phyloP scores from a whole-genome alignment of 2,113 vertebrate species.

The Phaethon lepturus region DNA sequence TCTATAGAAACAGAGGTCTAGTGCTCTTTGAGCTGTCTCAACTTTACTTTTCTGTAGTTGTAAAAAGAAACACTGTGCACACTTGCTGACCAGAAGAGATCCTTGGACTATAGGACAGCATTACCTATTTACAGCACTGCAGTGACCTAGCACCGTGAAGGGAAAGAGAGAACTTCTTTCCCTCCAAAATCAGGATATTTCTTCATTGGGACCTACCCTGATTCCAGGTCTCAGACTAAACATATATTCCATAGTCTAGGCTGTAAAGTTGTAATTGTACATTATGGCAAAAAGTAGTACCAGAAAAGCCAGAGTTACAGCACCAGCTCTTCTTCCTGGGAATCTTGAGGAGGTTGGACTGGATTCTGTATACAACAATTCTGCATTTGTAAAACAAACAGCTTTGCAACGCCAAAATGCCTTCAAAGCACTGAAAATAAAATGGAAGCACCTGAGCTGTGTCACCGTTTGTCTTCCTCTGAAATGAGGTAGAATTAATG shows the following conservation, averaged over 20 bases:
- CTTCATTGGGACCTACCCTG: neutral
- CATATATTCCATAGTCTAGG: neutral
- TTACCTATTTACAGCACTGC: neutral
- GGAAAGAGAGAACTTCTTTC: neutral
- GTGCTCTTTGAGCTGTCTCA: neutral
- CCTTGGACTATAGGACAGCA: neutral
- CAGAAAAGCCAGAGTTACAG: neutral
- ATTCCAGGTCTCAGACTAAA: neutral
- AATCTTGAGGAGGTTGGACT: neutral
- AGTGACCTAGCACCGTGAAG: neutral
- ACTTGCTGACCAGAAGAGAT: neutral
- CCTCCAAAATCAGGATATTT: neutral
- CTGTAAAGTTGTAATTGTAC: neutral
- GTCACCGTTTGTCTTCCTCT: neutral
- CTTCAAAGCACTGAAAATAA: neutral
- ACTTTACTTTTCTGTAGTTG: neutral
- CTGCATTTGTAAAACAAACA: neutral
- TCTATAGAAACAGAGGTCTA: neutral
- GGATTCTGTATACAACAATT: neutral
- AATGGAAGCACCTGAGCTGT: neutral
- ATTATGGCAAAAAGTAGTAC: neutral
- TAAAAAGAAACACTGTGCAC: neutral
- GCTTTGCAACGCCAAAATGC: neutral
- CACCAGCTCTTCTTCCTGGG: neutral
- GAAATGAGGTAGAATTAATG: neutral